Base-by-base conservation (phyloP, 2,888 invertebrate genomes). In the Hypena proboscidalis region DNA sequence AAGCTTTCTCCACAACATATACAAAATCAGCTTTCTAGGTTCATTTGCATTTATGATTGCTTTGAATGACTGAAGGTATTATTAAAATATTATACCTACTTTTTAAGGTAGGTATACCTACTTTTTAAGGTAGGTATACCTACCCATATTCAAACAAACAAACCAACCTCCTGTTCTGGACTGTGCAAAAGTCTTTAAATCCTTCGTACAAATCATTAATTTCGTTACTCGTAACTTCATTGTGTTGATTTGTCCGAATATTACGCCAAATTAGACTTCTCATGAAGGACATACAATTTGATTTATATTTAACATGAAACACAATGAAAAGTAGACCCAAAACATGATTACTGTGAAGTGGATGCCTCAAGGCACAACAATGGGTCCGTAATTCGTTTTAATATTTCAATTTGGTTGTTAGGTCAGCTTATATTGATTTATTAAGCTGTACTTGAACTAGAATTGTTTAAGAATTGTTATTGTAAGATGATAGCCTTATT, bases 301-400 rank as follows among this genome's bases (percentile, higher is more conserved):
- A 4, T 8, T 41, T 23, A 29, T 29, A 29, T 26, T 19, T 34
- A 11, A 27, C 10, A 35, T 30, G 34, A 34, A 39, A 25, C 14
- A 20, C 21, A 20, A 20, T 15, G 20, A 26, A 20, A 13, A 14
- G 19, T 26, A 19, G n/a, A 7, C 5, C 4, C 22, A 17, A 19
- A 4, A 22, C 20, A 29, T 22, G 14, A 13, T 14, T 42, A 14
- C 30, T 9, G 13, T 11, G 10, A 23, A 34, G 14, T 31, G 36
- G 14, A 23, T 36, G n/a, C 31, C 5, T 11, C 23, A 26, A 42
- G 25, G 25, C 9, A 36, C 11, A 9, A 22, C 17, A 13, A 34
- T 23, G 22, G 41, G 10, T 11, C 8, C 23, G 13, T 25, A 27
- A 15, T 15, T 10, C 9, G 3, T 4, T 19, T 40, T 26, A 21